phyloP scores from a whole-genome alignment of 2,888 invertebrate species.

The Polietes domitor region DNA sequence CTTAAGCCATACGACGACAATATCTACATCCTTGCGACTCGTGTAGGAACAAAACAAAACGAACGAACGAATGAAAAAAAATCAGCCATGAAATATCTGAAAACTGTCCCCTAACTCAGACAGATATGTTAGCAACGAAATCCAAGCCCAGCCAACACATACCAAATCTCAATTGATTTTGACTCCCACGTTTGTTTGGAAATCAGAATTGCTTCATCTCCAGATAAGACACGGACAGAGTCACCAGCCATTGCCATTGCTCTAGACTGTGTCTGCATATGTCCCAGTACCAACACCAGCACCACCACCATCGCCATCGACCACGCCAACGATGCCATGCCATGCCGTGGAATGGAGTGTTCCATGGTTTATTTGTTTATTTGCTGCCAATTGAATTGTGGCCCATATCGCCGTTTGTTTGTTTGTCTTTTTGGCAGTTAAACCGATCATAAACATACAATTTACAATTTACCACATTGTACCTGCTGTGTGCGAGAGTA shows the following conservation, averaged over 20 bases:
- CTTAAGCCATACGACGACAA: not conserved
- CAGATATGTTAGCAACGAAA: slow-evolving; percentile 21
- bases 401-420: slow-evolving; percentile 32
- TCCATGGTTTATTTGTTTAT: slow-evolving; percentile 12
- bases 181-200: slow-evolving; percentile 57
- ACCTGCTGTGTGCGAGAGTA: slow-evolving; percentile 58
- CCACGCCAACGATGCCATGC: slow-evolving; percentile 21
- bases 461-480: slow-evolving; percentile 44
- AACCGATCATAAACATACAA: slow-evolving; percentile 58
- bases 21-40: not conserved
- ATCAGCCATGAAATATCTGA: slow-evolving; percentile 13
- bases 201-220: slow-evolving; percentile 48
- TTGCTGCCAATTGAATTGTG: slow-evolving; percentile 47
- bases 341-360: not conserved
- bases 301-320: slow-evolving; percentile 8
- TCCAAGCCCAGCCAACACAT: slow-evolving; percentile 2
- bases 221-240: not conserved
- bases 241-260: no score
- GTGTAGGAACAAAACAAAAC: not conserved
- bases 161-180: slow-evolving; percentile 48
- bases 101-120: slow-evolving; percentile 61
- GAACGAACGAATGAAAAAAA: not conserved
- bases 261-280: no score
- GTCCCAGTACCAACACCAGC: no score
- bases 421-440: slow-evolving; percentile 59